Conservation (phyloP, 2,888 invertebrate species). For the Altica lythri region DNA sequence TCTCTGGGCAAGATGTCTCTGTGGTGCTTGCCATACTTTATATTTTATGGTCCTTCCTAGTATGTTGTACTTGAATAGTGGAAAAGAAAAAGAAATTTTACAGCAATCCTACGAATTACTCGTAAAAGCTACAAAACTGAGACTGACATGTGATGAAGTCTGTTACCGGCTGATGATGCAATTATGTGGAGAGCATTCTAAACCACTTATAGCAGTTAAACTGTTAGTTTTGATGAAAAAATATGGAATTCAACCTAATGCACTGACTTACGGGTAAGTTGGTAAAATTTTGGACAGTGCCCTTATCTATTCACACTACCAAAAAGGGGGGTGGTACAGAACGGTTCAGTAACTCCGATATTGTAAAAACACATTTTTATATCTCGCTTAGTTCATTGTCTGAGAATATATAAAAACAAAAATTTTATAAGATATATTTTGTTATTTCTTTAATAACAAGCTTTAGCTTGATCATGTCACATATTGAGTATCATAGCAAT, state of each 20-base stretch:
- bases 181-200: conserved; percentile 91
- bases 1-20: conserved; percentile 89
- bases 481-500: too few relatives aligned
- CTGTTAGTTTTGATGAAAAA: conserved; percentile 89
- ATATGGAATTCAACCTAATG: conserved; percentile 93
- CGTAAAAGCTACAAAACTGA: conserved; percentile 82
- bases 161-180: conserved; percentile 99
- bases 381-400: too few relatives aligned
- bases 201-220: conserved; percentile 94
- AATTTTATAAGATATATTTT: too few relatives aligned
- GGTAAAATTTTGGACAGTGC: too few relatives aligned
- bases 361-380: too few relatives aligned
- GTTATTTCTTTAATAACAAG: too few relatives aligned
- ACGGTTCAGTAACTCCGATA: too few relatives aligned
- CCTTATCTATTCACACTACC: too few relatives aligned
- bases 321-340: too few relatives aligned
- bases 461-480: too few relatives aligned
- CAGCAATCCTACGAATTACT: conserved; percentile 85
- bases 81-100: conserved; percentile 76
- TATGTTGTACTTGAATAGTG: conserved; percentile 70
- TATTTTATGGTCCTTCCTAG: conserved; percentile 95
- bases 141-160: conserved; percentile 92
- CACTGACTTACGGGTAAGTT: conserved; percentile 91
- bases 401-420: too few relatives aligned
- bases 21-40: conserved; percentile 88